Evolutionary conservation across 1,140 invertebrate genomes (phyloP).

Genomic region (Saccostrea cuccullata): DNA sequence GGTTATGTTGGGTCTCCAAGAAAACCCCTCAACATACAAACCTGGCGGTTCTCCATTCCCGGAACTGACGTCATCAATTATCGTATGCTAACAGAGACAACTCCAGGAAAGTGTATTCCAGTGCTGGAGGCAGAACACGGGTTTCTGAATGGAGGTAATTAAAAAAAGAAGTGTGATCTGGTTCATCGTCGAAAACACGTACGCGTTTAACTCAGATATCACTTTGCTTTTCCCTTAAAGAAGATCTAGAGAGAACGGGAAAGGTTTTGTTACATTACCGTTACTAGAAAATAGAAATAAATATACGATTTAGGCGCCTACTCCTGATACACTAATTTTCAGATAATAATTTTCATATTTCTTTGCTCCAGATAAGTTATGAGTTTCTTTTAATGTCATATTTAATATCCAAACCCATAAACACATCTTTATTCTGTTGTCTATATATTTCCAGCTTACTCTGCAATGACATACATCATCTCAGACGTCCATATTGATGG

Average conservation of each 20-base stretch:
- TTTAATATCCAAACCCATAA: not conserved
- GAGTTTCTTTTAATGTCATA: not conserved
- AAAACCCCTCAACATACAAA: constrained; percentile 18
- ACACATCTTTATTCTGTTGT: not conserved
- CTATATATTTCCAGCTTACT: not conserved
- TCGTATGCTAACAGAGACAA: constrained; percentile 2
- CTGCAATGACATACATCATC: not conserved
- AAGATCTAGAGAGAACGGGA: too few relatives aligned
- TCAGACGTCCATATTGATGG: constrained; percentile 4
- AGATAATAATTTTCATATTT: not conserved
- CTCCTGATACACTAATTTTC: too few relatives aligned
- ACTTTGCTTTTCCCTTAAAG: too few relatives aligned
- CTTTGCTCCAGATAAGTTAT: not conserved
- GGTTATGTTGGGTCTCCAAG: constrained; percentile 12
- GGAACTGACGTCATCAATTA: constrained; percentile 36
- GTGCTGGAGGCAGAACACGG: constrained; percentile 25
- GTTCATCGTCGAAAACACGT: not conserved
- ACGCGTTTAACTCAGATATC: too few relatives aligned
- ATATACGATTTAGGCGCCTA: too few relatives aligned
- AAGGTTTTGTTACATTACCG: too few relatives aligned
- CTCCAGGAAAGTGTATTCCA: not conserved
- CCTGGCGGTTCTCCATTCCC: constrained; percentile 28
- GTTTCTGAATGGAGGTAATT: constrained; percentile 7
- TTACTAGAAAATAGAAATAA: too few relatives aligned
- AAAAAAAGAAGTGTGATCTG: not conserved